phyloP scores from a whole-genome alignment of 2,888 invertebrate species.

The Drosophila parthenogenetica region DNA sequence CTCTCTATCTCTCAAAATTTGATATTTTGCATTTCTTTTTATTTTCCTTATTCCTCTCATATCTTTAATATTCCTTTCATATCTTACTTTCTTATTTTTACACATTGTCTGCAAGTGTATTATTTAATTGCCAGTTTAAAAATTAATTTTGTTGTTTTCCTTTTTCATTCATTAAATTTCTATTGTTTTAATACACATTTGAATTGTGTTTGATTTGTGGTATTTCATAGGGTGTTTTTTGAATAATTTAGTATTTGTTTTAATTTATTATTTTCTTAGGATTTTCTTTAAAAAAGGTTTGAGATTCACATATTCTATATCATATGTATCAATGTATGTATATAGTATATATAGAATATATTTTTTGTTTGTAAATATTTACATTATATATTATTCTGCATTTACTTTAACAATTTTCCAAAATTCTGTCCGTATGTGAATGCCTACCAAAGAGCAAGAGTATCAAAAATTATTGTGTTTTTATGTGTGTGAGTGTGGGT shows the following conservation, averaged over 20 bases:
- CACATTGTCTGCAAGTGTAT: constrained; percentile 86
- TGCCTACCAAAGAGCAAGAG: constrained; percentile 5
- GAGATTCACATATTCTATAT: constrained; percentile 19
- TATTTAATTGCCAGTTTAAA: constrained; percentile 66
- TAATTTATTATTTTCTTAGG: constrained; percentile 15
- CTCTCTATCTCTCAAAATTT: constrained; percentile 12
- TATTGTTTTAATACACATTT: constrained; percentile 55
- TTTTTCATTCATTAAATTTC: constrained; percentile 39
- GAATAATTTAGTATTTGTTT: neutral
- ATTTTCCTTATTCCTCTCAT: too few species aligned
- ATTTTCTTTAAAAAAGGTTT: constrained; percentile 22
- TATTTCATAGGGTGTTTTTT: constrained; percentile 25
- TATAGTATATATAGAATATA: constrained; percentile 11
- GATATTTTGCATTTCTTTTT: constrained; percentile 17
- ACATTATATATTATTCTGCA: constrained; percentile 20
- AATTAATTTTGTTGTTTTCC: constrained; percentile 34
- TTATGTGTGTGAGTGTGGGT: too few species aligned
- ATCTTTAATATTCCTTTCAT: constrained; percentile 37
- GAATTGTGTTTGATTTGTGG: constrained; percentile 34
- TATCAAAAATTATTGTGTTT: neutral
- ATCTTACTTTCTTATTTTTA: constrained; percentile 81
- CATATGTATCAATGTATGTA: constrained; percentile 9
- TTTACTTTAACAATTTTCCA: constrained; percentile 17
- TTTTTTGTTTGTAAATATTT: constrained; percentile 20
- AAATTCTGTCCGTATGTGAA: constrained; percentile 39